Base-by-base conservation (phyloP, 2,113 vertebrate genomes). In the Oxygymnocypris stewartii region DNA sequence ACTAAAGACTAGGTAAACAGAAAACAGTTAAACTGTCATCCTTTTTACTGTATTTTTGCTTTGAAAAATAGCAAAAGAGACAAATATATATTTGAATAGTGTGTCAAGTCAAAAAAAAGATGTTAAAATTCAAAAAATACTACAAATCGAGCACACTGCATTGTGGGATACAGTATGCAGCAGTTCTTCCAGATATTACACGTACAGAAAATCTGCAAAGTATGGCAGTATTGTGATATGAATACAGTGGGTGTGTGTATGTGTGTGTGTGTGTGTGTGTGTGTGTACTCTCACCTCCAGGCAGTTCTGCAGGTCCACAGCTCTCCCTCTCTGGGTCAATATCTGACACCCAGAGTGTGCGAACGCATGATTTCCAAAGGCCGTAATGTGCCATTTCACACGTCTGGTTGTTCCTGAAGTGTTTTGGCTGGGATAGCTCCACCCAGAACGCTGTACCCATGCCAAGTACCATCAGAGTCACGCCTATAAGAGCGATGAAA, bases 361-460 rank as follows among this genome's bases (percentile, higher is more conserved):
- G 96, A 79, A 94, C 92, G 90, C 97, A 98, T 87, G 95, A 90
- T 87, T 97, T 97, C 96, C 96, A 98, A 35, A 98, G 94, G n/a
- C 97, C 96, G 1, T 95, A 95, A 91, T 98, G 95, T 28, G 95
- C 95, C 0, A 95, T 93, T 18, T 95, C 92, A 59, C 97, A 98
- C 0, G 96, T 95, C 85, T 94, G 92, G 25, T 96, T 97, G 93
- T 93, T 93, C 23, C 95, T 93, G 89, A 94, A 96, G 89, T 86
- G 91, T 87, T 95, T 96, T 13, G 94, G 92, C 2, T 96, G 94
- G 8, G 95, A 91, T 81, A 98, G 93, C 88, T 98, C 96, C 92
- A 96, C 96, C 97, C 97, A 98, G 92, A 97, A 98, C 92, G 97
- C 97, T 0, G 96, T 97, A 81, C 96, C 96, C 63, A 98, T 93